Base-by-base conservation (phyloP, 2,113 vertebrate species). In the Phycodurus eques region DNA sequence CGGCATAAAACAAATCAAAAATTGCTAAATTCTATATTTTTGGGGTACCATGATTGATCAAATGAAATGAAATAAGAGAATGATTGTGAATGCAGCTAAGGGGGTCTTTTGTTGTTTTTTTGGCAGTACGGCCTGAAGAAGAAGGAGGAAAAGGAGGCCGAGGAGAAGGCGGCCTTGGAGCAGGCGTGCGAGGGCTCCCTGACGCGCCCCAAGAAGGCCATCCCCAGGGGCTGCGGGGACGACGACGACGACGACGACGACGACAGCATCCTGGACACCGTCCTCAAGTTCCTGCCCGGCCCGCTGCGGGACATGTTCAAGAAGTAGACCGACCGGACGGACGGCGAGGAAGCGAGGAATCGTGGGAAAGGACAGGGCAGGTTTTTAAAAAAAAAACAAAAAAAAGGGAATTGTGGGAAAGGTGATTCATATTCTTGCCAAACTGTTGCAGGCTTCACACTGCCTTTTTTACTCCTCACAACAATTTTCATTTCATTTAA, bases 251-350 rank as follows among this genome's bases (percentile, higher is more conserved):
- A 98, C 4, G 97, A 98, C 0, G 95, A 96, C 39, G 97, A 98
- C 35, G 35, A 2, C 88, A 98, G 98, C 92, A 98, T 99, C 91
- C 93, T 99, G 67, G 98, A 98, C 93, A 98, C 98, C 3, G 96
- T 99, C 77, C 96, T 99, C 87, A 99, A 99, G 91, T 99, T 96
- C 80, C 95, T 99, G 81, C 98, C 98, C 0, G 97, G 98, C 77
- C 97, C 96, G 0, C 93, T 99, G 78, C 98, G 98, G 91, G 98
- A 99, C 93, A 98, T 99, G 95, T 98, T 99, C 91, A 98, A 98
- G 93, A 99, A 99, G 95, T 99, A 95, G 94, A 87, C 20, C 19
- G 2, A 39, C 35, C 35, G 35, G 35, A 39, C 35, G 35, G 35
- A 39, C 35, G 35, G 35, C 35, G 35, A 39, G 35, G 35, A 39